Evolutionary conservation across 2,888 invertebrate genomes (phyloP), one percentile per base, ranked within the genome.

Genomic region (Acanthosepion pharaonis): DNA sequence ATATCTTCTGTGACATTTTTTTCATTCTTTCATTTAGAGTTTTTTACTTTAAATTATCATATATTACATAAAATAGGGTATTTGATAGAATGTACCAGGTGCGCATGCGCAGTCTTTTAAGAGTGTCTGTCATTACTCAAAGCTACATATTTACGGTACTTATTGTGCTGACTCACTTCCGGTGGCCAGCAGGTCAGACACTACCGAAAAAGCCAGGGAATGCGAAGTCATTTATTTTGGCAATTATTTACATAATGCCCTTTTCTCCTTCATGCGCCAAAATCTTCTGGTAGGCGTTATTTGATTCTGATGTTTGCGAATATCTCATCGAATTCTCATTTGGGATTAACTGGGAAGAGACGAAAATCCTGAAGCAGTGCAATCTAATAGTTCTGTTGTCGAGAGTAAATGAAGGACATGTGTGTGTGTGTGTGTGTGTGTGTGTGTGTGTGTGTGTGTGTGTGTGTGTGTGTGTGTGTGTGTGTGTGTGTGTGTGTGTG

Each of bases 281-380:
- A 78, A n/a, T 28, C 6, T 28, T 78, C 78, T 33, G 15, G 78
- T n/a, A 78, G 78, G 78, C 78, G 78, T 78, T 78, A n/a, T 78
- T 78, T n/a, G 78, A 78, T 78, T 78, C n/a, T 78, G 33, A 33
- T 78, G 78, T n/a, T 78, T 78, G 78, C n/a, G 78, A 78, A 33
- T 33, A 33, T 78, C 78, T n/a, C 78, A 78, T 78, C n/a, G 78
- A 78, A 78, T 78, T n/a, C 78, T 78, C 78, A 78, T 78, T 78
- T 78, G 78, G 33, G n/a, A 78, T 78, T 78, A 15, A n/a, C n/a
- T 23, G 11, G n/a, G 78, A 78, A n/a, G n/a, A 78, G 78, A 78
- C 78, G 11, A 78, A 15, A 78, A n/a, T 78, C 78, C 78, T 78
- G n/a, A 9, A 33, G 23, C 11, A 33, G 11, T 15, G n/a, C n/a